These are phyloP conservation scores for Gobio occitaniae DNA, from an alignment of 2,797 vertebrate genomes.

Conservation along the genomic window DNA sequence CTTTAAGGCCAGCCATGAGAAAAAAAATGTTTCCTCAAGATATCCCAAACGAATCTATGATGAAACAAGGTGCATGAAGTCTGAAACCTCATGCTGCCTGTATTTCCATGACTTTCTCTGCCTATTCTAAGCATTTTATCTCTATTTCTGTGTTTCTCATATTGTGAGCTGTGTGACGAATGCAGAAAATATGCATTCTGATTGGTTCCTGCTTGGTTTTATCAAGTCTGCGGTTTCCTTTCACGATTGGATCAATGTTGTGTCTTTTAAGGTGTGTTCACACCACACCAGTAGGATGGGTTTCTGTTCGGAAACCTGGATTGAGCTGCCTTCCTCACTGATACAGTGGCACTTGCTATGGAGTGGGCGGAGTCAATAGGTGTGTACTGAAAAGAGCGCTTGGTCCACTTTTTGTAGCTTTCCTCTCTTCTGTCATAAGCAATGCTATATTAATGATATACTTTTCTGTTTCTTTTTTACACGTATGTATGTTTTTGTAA, in stretches of 20 bases:
- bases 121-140: conserved; percentile 53
- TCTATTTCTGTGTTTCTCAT: conserved; percentile 60
- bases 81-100: conserved; percentile 3
- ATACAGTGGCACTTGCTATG: conserved; percentile 62
- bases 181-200: conserved; percentile 72
- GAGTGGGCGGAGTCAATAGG: conserved; percentile 61
- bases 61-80: background rate
- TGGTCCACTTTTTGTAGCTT: conserved; percentile 53
- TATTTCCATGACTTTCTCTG: conserved; percentile 5
- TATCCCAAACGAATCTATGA: conserved; percentile 2
- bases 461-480: conserved; percentile 65
- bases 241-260: conserved; percentile 65
- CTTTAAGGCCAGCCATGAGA: background rate
- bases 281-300: conserved; percentile 56
- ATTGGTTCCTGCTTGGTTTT: conserved; percentile 80
- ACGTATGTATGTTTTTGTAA: conserved; percentile 66
- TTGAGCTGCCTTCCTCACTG: conserved; percentile 68
- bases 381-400: conserved; percentile 62
- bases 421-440: conserved; percentile 54
- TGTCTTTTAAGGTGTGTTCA: conserved; percentile 62
- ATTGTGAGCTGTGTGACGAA: conserved; percentile 80
- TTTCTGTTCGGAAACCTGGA: conserved; percentile 63
- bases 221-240: conserved; percentile 69
- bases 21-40: background rate
- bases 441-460: conserved; percentile 66